phyloP scores from a whole-genome alignment of 1,140 invertebrate species.

The Heliconius hermathena region DNA sequence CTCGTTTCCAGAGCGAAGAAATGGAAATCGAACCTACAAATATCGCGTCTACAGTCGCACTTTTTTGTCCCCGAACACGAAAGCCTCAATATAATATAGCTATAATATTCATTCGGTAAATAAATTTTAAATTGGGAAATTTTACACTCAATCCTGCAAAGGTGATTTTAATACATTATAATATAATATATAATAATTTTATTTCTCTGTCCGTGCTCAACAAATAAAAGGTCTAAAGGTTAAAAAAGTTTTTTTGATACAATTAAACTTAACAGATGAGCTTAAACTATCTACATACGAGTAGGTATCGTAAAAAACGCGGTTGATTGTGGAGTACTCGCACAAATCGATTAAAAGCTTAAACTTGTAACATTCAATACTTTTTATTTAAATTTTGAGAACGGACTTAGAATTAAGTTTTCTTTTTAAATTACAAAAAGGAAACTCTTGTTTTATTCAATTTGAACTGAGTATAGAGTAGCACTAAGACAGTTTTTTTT shows the following conservation, averaged over 20 bases:
- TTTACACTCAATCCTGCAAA: no score
- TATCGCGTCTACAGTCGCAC: no score
- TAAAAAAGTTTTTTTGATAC: background rate
- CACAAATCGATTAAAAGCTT: constrained; percentile 5
- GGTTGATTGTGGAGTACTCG: background rate
- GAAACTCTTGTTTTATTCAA: background rate
- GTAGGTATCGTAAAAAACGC: background rate
- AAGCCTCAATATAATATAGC: no score
- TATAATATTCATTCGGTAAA: no score
- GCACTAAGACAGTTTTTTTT: no score
- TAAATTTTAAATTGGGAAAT: no score
- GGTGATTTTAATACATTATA: no score
- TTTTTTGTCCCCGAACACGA: no score
- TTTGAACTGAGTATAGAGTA: background rate
- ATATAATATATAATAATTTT: background rate
- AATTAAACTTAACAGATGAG: background rate
- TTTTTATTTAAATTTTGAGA: background rate
- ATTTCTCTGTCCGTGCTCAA: background rate
- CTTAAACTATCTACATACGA: background rate
- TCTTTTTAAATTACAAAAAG: background rate
- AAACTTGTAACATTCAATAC: background rate
- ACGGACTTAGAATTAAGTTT: background rate
- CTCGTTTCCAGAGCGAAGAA: no score
- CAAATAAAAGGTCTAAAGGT: background rate
- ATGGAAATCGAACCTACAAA: no score